Conservation (phyloP, 2,113 vertebrate genomes). For the Osmerus eperlanus region DNA sequence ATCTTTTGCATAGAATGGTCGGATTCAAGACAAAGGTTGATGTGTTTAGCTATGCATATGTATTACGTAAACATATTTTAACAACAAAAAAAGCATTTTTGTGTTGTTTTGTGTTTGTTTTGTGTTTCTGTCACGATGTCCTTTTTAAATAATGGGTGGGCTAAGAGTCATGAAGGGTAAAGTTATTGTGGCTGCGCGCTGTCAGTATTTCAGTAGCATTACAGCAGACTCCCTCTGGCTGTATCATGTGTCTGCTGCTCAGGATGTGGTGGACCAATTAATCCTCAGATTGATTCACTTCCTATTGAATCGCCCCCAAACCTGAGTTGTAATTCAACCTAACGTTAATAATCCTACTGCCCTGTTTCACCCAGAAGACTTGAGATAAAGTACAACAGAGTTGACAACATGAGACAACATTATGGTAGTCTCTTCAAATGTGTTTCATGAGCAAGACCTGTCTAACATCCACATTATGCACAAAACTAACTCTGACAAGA, state of each 20-base stretch:
- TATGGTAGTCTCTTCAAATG: constrained; percentile 35
- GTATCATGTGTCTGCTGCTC: constrained; percentile 71
- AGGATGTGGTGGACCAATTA: constrained; percentile 79
- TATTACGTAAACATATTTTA: neutral
- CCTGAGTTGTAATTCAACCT: constrained; percentile 72
- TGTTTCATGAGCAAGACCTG: neutral
- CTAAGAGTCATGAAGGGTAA: constrained; percentile 39
- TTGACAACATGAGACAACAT: constrained; percentile 18
- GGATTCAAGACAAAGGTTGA: neutral
- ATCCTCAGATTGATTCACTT: constrained; percentile 79
- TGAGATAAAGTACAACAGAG: constrained; percentile 24
- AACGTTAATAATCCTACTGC: constrained; percentile 64
- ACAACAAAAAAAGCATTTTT: too few relatives aligned
- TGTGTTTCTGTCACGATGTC: neutral
- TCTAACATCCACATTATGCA: neutral
- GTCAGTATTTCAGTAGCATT: constrained; percentile 64
- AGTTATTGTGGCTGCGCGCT: constrained; percentile 32
- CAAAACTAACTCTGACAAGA: neutral
- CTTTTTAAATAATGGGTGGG: constrained; percentile 4
- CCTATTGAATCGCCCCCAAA: constrained; percentile 77
- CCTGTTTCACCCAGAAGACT: constrained; percentile 45
- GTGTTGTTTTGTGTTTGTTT: neutral
- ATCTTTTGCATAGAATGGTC: neutral
- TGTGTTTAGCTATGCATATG: neutral
- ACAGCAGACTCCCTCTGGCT: constrained; percentile 63